phyloP scores from a whole-genome alignment of 2,888 invertebrate genomes.

The Podotricha telesiphe region DNA sequence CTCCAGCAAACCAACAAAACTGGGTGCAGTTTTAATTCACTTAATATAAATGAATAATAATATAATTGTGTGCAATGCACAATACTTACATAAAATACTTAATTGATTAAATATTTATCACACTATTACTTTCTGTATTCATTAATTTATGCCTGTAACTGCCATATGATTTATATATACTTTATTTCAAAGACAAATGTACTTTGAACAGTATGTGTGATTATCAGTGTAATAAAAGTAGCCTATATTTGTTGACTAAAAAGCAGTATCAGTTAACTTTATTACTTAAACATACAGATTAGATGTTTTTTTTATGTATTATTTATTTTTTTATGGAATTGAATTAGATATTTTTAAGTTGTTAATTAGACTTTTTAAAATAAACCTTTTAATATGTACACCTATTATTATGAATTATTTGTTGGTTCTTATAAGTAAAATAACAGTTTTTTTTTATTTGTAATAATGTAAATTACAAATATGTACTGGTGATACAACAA shows the following conservation, averaged over 20 bases:
- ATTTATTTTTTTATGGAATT: background rate
- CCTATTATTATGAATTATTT: too few relatives aligned
- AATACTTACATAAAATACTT: conserved; percentile 74
- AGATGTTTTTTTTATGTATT: background rate
- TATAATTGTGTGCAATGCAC: conserved; percentile 68
- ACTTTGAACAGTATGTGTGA: conserved; percentile 5
- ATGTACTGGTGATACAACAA: background rate
- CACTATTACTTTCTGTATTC: conserved; percentile 23
- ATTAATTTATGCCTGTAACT: conserved; percentile 26
- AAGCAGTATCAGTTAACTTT: background rate
- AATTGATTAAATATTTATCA: conserved; percentile 63
- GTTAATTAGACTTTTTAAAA: conserved; percentile 1
- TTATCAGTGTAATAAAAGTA: conserved; percentile 8
- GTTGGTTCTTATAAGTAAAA: too few relatives aligned
- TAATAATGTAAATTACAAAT: background rate
- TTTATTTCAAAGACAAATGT: conserved; percentile 1
- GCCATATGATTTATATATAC: conserved; percentile 22
- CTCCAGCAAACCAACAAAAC: conserved; percentile 76
- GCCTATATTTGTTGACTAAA: background rate
- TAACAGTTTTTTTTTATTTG: too few relatives aligned
- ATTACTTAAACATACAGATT: background rate
- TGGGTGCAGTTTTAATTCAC: conserved; percentile 76
- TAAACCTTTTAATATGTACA: background rate
- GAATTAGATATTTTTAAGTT: background rate
- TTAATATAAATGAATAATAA: conserved; percentile 26